A percentile compares a stretch with the other conserved stretches of the same genome.
Conservation (phyloP, 2,797 vertebrate genomes). For the Lepidocolaptes lacrymiger region DNA sequence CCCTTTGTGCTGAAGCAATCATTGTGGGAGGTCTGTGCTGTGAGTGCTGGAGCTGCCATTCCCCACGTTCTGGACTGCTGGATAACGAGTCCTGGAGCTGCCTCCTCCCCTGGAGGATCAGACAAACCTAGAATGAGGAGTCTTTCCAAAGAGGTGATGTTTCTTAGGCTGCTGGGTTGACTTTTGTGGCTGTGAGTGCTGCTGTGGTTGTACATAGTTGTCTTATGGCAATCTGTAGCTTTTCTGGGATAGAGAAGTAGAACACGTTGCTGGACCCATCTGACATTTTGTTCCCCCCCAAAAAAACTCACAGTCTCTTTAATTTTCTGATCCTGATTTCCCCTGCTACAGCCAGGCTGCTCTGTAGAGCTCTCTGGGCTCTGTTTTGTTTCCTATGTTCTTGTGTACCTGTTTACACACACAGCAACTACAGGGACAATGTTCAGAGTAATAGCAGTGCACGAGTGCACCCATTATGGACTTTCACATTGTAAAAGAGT, state of each 20-base stretch:
- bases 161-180: not conserved
- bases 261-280: not conserved
- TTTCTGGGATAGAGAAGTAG: not conserved
- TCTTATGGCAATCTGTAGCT: not conserved
- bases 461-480: not conserved
- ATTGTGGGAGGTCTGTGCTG: not conserved
- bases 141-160: not conserved
- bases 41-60: not conserved
- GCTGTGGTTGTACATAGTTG: not conserved
- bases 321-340: not conserved
- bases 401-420: not conserved
- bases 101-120: not conserved
- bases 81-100: not conserved
- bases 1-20: not conserved
- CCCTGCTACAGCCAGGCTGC: not conserved
- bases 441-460: not conserved
- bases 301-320: fast-evolving
- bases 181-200: not conserved
- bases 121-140: not conserved
- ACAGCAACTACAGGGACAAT: not conserved
- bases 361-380: not conserved
- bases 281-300: not conserved
- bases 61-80: fast-evolving
- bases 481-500: not conserved
- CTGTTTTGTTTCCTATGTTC: not conserved